These are phyloP conservation scores for Pinna nobilis DNA, from an alignment of 1,140 invertebrate species.

Conservation along the genomic window DNA sequence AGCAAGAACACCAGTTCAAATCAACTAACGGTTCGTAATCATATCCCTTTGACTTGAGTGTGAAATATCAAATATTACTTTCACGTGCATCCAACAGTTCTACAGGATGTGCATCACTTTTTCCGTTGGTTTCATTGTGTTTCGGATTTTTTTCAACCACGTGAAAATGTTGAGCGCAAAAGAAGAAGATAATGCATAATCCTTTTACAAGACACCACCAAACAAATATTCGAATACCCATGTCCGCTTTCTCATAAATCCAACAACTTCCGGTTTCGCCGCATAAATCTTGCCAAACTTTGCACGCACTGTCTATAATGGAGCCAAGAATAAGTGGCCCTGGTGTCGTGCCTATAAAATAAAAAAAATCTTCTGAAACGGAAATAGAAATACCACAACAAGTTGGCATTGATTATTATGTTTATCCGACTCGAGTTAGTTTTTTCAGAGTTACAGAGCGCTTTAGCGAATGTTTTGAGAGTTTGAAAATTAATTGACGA, in stretches of 20 bases:
- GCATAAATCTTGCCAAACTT: constrained; percentile 73
- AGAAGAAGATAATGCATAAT: constrained; percentile 40
- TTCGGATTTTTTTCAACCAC: constrained; percentile 16
- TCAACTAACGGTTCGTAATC: no score
- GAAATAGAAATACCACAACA: no score
- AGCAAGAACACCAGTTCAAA: no score
- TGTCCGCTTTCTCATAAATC: constrained; percentile 71
- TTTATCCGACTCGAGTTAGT: no score
- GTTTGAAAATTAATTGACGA: no score
- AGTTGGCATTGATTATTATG: no score
- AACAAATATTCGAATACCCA: constrained; percentile 60
- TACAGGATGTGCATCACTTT: constrained; percentile 17
- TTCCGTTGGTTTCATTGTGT: no score
- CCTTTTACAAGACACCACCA: constrained; percentile 56
- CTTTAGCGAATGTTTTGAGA: no score
- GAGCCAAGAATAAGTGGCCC: constrained; percentile 71
- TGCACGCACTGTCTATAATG: constrained; percentile 71
- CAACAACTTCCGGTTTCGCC: constrained; percentile 70
- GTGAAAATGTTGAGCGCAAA: constrained; percentile 55
- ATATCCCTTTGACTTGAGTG: no score
- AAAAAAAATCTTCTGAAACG: no score
- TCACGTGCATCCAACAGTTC: constrained; percentile 10
- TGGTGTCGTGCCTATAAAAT: constrained; percentile 70
- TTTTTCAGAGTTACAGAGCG: no score
- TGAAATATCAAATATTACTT: constrained; percentile 19